Percentiles rank a stretch among this genome's conserved stretches.
These are phyloP conservation scores for Linhomoeus sp. DNA, from an alignment of 2,888 invertebrate genomes.

Conservation along the genomic window DNA sequence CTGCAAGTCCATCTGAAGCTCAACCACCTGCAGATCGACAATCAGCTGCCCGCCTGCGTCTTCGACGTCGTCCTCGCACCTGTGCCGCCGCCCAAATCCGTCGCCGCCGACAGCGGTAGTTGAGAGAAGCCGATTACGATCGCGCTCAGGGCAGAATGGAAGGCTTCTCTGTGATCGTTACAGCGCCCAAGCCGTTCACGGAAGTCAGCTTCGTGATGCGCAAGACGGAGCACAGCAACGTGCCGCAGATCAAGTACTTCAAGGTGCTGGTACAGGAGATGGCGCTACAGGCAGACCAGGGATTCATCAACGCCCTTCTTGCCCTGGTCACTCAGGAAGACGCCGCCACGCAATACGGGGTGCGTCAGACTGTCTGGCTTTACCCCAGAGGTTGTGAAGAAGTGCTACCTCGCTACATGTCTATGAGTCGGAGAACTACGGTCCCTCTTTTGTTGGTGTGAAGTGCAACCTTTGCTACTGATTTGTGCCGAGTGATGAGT, in stretches of 20 bases:
- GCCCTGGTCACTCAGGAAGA: constrained; percentile 42
- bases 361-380: too few species aligned
- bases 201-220: constrained; percentile 81
- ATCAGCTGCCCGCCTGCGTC: constrained; percentile 71
- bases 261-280: constrained; percentile 88
- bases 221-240: constrained; percentile 55
- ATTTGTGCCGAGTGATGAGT: too few species aligned
- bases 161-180: constrained; percentile 13
- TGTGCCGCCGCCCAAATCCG: constrained; percentile 76
- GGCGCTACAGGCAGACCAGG: constrained; percentile 77
- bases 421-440: too few species aligned
- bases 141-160: background rate
- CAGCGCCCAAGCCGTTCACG: constrained; percentile 73
- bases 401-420: too few species aligned
- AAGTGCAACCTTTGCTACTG: too few species aligned
- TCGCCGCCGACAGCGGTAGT: constrained; percentile 61
- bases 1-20: constrained; percentile 71
- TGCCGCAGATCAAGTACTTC: constrained; percentile 81
- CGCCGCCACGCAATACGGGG: too few species aligned
- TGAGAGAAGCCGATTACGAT: background rate
- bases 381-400: too few species aligned
- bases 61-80: constrained; percentile 87
- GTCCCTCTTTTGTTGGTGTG: too few species aligned
- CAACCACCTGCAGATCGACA: constrained; percentile 61
- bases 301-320: constrained; percentile 67